Base-by-base conservation (phyloP, 2,888 invertebrate species). In the Apodemia duryi region DNA sequence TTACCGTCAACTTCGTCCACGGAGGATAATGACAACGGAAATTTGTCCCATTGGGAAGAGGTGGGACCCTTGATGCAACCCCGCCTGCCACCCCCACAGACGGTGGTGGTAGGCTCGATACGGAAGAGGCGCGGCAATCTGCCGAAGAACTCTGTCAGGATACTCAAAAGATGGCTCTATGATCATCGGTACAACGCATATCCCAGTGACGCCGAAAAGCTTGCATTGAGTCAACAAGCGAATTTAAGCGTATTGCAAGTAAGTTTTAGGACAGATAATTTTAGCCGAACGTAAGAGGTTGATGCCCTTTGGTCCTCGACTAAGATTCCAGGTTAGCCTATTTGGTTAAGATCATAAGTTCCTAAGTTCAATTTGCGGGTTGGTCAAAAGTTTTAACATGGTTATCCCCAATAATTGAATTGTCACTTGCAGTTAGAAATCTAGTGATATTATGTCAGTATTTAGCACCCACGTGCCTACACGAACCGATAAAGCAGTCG, bases 131-230 rank as follows among this genome's bases (percentile, higher is more conserved):
- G 98, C 21, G 98, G 98, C 0, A 98, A 98, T 88, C 90, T 98
- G 57, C 98, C 98, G 5, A 98, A 98, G 82, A 97, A 97, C 77
- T 97, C 98, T 0, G 98, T 98, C 6, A 96, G 97, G 83, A 96
- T 98, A 66, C 85, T 98, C 62, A 97, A 97, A 83, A 93, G 96
- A 67, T 98, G 98, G 98, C 93, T 98, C 1, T 98, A 97, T 80
- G 97, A 98, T 69, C 98, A 98, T 80, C 94, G 98, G 52, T 98
- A 97, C 89, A 98, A 98, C 80, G 98, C 98, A 0, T 98, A 98
- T 82, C 98, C 98, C 0, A 97, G 96, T 75, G 98, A 98, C 81
- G 96, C 96, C 9, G 98, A 98, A 84, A 98, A 98, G 80, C 87
- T 96, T 32, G 95, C 96, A 0, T 90, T 98, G 41, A 96, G 98